Evolutionary conservation across 2,113 vertebrate species (phyloP), one percentile per base, ranked within the genome.

Genomic region (Cricetomys ansorgei): DNA sequence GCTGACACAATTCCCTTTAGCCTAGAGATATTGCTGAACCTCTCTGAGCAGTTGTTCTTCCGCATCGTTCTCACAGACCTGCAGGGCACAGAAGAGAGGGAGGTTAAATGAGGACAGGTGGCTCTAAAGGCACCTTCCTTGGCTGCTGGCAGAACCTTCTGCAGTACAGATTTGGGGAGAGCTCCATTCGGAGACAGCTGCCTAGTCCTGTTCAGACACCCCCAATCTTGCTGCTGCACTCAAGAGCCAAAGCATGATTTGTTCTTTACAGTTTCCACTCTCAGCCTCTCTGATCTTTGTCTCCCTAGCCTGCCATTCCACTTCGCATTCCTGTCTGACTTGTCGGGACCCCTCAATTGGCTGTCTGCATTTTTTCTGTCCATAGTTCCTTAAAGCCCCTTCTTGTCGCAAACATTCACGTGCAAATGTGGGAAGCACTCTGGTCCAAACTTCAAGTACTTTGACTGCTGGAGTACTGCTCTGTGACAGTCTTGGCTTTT

Each of bases 401-500:
- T 57, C 75, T 86, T 88, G 72, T 67, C 50, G 21, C 11, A 4
- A 45, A 69, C 29, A 86, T 57, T 17, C 34, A 31, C 67, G 43
- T 89, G 77, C 25, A 37, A 48, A 59, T 48, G 64, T 70, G 72
- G 73, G 84, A 64, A 93, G 64, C 40, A 4, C 53, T 73, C 16
- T 45, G 5, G 69, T 97, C 84, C 83, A 80, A 72, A 86, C 86
- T 72, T 73, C 34, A 87, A 91, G 86, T 87, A 40, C 81, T 94
- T 69, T 80, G 72, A 50, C 40, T 75, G 90, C 94, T 59, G 59
- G 27, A 95, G 72, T 88, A 88, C 62, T 59, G 67, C 92, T 92
- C 37, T 1, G 10, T 75, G 89, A 70, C 45, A 23, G 72, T 96
- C 96, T 91, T 88, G 95, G 97, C 92, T 79, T 94, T 96, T 90